phyloP scores from a whole-genome alignment of 2,888 invertebrate species.

The Sarcophaga carnaria region DNA sequence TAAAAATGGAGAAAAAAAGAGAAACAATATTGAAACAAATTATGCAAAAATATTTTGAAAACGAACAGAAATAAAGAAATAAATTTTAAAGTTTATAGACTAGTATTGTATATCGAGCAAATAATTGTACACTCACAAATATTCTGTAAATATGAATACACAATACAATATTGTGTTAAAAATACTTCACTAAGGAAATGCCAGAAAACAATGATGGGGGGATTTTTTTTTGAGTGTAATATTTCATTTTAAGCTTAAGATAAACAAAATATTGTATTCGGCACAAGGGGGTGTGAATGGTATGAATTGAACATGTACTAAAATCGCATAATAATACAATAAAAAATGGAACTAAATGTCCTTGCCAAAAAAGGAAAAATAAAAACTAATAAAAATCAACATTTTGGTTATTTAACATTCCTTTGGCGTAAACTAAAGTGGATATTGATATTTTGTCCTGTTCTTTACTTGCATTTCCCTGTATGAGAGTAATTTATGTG shows the following conservation, averaged over 20 bases:
- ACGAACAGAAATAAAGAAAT: constrained; percentile 64
- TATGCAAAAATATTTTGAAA: constrained; percentile 62
- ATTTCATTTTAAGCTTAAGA: not conserved
- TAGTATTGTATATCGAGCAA: constrained; percentile 23
- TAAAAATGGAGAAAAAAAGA: constrained; percentile 6
- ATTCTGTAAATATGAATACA: not conserved
- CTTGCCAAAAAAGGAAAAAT: constrained; percentile 9
- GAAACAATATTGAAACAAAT: constrained; percentile 64
- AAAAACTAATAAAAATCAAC: constrained; percentile 23
- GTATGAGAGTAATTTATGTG: constrained; percentile 79
- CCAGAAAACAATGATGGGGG: too few relatives aligned
- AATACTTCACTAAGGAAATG: too few relatives aligned
- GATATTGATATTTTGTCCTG: constrained; percentile 82
- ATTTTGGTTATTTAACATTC: constrained; percentile 77
- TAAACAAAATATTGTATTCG: constrained; percentile 10
- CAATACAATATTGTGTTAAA: too few relatives aligned
- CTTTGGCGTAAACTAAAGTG: constrained; percentile 81
- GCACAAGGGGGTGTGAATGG: constrained; percentile 57
- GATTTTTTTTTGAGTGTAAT: not conserved
- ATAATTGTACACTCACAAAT: constrained; percentile 25
- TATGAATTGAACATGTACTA: constrained; percentile 63
- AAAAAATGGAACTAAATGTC: constrained; percentile 58
- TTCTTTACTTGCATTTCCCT: constrained; percentile 76
- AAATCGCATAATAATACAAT: constrained; percentile 60
- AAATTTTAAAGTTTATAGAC: constrained; percentile 64